phyloP scores from a whole-genome alignment of 2,888 invertebrate genomes.

The Limulus polyphemus region DNA sequence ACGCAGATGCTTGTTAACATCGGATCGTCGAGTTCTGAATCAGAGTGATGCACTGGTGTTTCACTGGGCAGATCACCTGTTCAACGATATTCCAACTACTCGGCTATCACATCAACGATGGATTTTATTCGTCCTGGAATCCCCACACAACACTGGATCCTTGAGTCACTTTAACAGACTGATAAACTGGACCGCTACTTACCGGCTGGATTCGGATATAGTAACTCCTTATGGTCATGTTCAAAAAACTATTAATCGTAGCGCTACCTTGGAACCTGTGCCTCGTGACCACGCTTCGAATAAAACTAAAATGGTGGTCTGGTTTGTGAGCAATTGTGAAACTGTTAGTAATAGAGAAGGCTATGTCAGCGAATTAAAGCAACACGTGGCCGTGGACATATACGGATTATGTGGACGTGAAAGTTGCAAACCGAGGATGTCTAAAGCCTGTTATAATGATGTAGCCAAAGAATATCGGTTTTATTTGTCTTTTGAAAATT shows the following conservation, averaged over 20 bases:
- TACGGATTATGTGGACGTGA: constrained; percentile 35
- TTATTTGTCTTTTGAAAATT: constrained; percentile 37
- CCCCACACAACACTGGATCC: constrained; percentile 22
- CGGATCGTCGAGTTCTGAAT: constrained; percentile 16
- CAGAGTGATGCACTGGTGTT: constrained; percentile 23
- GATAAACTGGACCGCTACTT: constrained; percentile 27
- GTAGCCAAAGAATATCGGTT: constrained; percentile 34
- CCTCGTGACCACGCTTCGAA: constrained; percentile 28
- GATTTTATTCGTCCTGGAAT: constrained; percentile 23
- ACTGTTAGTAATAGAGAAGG: constrained; percentile 34
- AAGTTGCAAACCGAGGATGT: constrained; percentile 27
- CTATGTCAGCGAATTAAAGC: constrained; percentile 34
- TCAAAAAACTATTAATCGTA: neutral
- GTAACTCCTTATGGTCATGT: constrained; percentile 9
- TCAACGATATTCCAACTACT: constrained; percentile 18
- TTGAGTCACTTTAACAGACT: constrained; percentile 16
- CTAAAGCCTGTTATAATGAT: constrained; percentile 33
- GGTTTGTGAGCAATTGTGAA: constrained; percentile 40
- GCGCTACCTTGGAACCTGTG: neutral
- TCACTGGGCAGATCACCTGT: constrained; percentile 22
- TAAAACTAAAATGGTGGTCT: constrained; percentile 37
- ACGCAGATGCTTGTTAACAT: constrained; percentile 21
- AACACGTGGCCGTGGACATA: constrained; percentile 35
- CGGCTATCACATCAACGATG: constrained; percentile 16
- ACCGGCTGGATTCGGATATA: constrained; percentile 25